Conservation (phyloP, 2,113 vertebrate species). For the Sinosuthora webbiana region DNA sequence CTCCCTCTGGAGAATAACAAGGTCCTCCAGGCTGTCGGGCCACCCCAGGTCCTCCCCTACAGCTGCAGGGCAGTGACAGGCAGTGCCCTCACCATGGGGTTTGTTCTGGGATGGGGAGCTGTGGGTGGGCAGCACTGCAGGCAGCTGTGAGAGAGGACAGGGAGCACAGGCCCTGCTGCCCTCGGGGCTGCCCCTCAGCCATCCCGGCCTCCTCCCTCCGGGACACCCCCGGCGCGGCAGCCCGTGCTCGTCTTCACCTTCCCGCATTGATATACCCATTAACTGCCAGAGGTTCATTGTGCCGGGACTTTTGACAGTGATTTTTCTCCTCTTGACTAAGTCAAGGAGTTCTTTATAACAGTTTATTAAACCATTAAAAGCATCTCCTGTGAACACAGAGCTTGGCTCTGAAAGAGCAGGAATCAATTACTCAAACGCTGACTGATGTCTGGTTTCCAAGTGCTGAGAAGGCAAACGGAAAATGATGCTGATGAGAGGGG, state of each 20-base stretch:
- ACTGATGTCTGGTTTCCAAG: constrained; percentile 53
- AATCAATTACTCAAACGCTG: constrained; percentile 65
- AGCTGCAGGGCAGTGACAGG: neutral
- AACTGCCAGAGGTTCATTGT: constrained; percentile 24
- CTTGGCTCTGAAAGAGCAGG: constrained; percentile 59
- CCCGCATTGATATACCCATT: neutral
- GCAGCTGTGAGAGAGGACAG: neutral
- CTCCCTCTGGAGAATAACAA: accelerated
- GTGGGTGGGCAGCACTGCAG: neutral
- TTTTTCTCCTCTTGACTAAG: constrained; percentile 60
- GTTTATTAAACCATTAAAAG: constrained; percentile 78
- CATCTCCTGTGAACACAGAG: constrained; percentile 59
- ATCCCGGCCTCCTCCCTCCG: neutral
- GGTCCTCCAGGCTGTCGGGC: accelerated
- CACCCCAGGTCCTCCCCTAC: neutral
- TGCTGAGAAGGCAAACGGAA: constrained; percentile 19
- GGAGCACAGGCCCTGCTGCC: neutral
- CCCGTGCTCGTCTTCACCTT: neutral
- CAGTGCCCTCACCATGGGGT: neutral
- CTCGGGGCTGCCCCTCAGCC: neutral
- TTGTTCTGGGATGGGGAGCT: neutral
- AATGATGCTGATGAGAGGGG: neutral
- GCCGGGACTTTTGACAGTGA: constrained; percentile 49
- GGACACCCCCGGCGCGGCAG: neutral
- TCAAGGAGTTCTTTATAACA: constrained; percentile 64